These are phyloP conservation scores for Rhinichthys klamathensis DNA, from an alignment of 2,113 vertebrate genomes.

Conservation along the genomic window DNA sequence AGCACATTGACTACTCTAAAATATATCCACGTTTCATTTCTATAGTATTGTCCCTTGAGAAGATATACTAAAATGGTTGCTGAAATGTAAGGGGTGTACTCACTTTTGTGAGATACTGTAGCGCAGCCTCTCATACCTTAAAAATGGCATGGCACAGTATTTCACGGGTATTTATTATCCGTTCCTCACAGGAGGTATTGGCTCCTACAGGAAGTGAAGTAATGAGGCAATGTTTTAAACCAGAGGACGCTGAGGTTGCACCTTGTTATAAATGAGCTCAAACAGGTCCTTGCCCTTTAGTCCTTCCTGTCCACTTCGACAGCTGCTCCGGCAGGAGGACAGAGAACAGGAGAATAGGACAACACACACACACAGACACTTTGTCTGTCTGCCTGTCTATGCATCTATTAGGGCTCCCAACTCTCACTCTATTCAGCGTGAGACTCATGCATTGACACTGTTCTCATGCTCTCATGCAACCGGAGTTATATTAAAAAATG, in stretches of 20 bases:
- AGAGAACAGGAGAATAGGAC: constrained; percentile 24
- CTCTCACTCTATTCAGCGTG: no score
- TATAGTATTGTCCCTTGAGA: no score
- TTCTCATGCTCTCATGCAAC: no score
- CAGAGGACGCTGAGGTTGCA: background rate
- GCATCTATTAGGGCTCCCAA: no score
- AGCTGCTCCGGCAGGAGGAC: background rate
- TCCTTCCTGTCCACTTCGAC: constrained; percentile 10
- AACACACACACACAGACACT: background rate
- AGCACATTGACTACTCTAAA: no score
- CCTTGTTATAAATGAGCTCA: constrained; percentile 20
- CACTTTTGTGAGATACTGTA: no score
- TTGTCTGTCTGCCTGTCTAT: no score
- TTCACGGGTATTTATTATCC: background rate
- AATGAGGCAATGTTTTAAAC: constrained; percentile 7
- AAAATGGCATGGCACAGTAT: background rate
- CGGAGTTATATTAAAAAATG: no score
- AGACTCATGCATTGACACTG: no score
- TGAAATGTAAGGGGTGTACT: no score
- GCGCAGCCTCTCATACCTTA: background rate
- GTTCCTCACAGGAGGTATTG: background rate
- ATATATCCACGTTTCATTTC: no score
- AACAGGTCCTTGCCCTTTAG: constrained; percentile 20
- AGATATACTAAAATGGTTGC: no score
- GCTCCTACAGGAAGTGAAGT: background rate